Conservation (phyloP, 2,113 vertebrate genomes). For the Seriola quinqueradiata region DNA sequence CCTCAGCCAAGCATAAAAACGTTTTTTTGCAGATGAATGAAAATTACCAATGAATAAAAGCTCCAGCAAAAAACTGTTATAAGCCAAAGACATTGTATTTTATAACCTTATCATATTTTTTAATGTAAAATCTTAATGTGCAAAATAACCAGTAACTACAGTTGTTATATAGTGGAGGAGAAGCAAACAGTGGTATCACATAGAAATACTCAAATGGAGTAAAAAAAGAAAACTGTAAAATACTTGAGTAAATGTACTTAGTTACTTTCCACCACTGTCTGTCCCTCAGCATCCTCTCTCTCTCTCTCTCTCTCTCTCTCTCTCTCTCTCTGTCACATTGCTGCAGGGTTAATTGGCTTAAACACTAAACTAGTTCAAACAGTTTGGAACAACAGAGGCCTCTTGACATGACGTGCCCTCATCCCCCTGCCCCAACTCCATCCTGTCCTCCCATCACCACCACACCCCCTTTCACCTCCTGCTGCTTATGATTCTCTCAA, state of each 20-base stretch:
- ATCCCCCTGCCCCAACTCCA: slow-evolving; percentile 50
- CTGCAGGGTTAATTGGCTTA: slow-evolving; percentile 75
- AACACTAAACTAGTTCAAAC: slow-evolving; percentile 69
- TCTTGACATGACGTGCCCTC: slow-evolving; percentile 48
- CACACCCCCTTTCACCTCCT: slow-evolving; percentile 9
- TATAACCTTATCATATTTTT: too few relatives aligned
- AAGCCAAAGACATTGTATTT: too few relatives aligned
- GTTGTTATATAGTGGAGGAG: neutral
- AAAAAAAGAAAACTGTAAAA: neutral
- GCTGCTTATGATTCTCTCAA: slow-evolving; percentile 48
- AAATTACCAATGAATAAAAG: too few relatives aligned
- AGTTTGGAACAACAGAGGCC: slow-evolving; percentile 57
- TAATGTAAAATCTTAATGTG: too few relatives aligned
- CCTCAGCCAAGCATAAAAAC: too few relatives aligned
- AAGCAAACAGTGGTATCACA: too few relatives aligned
- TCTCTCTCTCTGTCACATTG: slow-evolving; percentile 61
- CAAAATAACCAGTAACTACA: too few relatives aligned
- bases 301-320: slow-evolving; percentile 29
- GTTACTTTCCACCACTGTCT: slow-evolving; percentile 15
- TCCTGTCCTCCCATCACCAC: slow-evolving; percentile 32
- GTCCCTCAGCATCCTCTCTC: neutral
- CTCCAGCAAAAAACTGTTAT: too few relatives aligned
- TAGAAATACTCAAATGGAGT: neutral
- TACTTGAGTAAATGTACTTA: neutral
- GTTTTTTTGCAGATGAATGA: too few relatives aligned